phyloP scores from a whole-genome alignment of 2,888 invertebrate genomes.

The Seira musarum region DNA sequence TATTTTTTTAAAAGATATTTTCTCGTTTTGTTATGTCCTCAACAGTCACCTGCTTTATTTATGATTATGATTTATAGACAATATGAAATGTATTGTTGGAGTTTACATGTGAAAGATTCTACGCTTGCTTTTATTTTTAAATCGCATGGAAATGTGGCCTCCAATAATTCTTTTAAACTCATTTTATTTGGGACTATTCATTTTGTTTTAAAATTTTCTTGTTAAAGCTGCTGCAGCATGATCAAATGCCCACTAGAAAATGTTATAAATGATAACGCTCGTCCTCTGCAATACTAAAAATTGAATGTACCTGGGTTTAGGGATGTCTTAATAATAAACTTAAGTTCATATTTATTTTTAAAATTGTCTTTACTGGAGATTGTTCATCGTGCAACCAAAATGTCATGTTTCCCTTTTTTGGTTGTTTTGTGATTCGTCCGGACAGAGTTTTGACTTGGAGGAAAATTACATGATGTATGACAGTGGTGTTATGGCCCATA shows the following conservation, averaged over 20 bases:
- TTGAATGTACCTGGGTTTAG: too few relatives aligned
- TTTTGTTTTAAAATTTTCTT: too few relatives aligned
- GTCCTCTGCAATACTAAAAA: too few relatives aligned
- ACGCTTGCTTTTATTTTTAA: conserved; percentile 30
- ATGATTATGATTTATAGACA: conserved; percentile 25
- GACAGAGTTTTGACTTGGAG: conserved; percentile 72
- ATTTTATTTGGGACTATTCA: conserved; percentile 5
- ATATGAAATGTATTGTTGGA: conserved; percentile 47
- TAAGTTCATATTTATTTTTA: too few relatives aligned
- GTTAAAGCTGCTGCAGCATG: too few relatives aligned
- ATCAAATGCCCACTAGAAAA: too few relatives aligned
- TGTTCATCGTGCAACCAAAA: too few relatives aligned
- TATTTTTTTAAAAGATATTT: conserved; percentile 49
- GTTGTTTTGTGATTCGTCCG: conserved; percentile 46
- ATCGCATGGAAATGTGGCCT: conserved; percentile 5
- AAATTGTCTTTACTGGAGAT: too few relatives aligned
- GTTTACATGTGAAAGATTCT: conserved; percentile 25
- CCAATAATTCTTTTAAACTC: neutral
- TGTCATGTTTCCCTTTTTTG: neutral
- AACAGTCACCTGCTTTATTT: conserved; percentile 1
- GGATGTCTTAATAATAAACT: too few relatives aligned
- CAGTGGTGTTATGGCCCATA: conserved; percentile 72
- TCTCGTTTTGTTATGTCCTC: conserved; percentile 26
- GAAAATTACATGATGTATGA: conserved; percentile 73
- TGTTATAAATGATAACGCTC: too few relatives aligned